A percentile compares a stretch with the other conserved stretches of the same genome.
These are phyloP conservation scores for Enteromius radiatus DNA, from an alignment of 2,797 vertebrate species.

Conservation along the genomic window DNA sequence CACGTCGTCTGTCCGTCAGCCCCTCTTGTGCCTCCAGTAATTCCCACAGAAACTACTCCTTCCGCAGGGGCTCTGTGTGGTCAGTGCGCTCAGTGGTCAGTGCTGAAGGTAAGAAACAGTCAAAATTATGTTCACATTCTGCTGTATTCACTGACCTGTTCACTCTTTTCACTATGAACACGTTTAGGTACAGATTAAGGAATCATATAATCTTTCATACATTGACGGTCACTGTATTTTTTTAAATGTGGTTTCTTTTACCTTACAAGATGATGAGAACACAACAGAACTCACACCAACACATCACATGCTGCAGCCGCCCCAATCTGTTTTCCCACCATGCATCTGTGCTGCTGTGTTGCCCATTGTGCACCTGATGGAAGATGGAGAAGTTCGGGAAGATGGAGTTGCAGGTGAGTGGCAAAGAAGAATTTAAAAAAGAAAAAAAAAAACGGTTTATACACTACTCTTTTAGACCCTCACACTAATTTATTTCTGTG, in stretches of 20 bases:
- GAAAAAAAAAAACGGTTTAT: not conserved
- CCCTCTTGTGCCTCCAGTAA: conserved; percentile 97
- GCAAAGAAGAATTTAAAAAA: not conserved
- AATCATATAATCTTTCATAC: not conserved
- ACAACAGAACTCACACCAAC: conserved; percentile 95
- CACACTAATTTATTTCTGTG: not conserved
- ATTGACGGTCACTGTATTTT: not conserved
- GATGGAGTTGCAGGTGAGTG: conserved; percentile 93
- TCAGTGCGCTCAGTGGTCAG: conserved; percentile 93
- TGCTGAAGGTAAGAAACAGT: conserved; percentile 84
- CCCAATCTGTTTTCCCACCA: conserved; percentile 97
- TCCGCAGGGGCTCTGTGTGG: conserved; percentile 96
- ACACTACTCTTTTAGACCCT: not conserved
- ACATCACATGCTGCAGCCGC: conserved; percentile 94
- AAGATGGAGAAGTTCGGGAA: conserved; percentile 96
- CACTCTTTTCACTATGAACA: not conserved
- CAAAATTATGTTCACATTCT: not conserved
- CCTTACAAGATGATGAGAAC: conserved; percentile 89
- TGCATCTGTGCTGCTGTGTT: conserved; percentile 98
- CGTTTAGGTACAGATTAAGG: not conserved
- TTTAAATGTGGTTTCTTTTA: conserved; percentile 14
- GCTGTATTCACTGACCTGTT: not conserved
- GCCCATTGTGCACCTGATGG: conserved; percentile 97
- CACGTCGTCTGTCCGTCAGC: conserved; percentile 95
- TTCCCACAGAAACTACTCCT: conserved; percentile 97